Base-by-base conservation (phyloP, 2,797 vertebrate species). In the Galagoides demidoff region DNA sequence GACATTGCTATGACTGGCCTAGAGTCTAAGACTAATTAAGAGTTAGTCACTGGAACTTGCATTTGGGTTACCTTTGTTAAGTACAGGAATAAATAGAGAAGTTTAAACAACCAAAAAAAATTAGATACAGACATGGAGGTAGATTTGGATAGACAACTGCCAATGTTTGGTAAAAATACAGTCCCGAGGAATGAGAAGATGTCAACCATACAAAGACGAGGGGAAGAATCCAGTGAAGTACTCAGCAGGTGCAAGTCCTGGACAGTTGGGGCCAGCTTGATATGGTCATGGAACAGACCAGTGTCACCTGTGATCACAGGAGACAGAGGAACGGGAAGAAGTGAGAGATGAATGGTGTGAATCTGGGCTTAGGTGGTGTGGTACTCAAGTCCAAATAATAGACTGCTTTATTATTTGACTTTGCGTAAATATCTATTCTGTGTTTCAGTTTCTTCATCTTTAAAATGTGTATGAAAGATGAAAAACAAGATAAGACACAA, bases 31-130 rank as follows among this genome's bases (percentile, higher is more conserved):
- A 73, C 8, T 88, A 52, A 83, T 92, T 34, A 78, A 88, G n/a
- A 85, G 45, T 87, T 66, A 39, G 29, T 43, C 4, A 6, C 43
- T 37, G 39, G 43, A 49, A 3, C 29, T 82, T 77, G 57, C 31
- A 11, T 90, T 95, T 94, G 57, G 20, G 29, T 88, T 13, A 16
- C 11, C 68, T 83, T 93, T 71, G 9, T 81, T 86, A 89, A 88
- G 16, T 49, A 64, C 3, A 34, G 92, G 37, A 66, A 85, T 1
- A 4, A 20, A 45, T 68, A 71, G 37, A 70, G 20, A 87, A 92
- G 29, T 7, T 57, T 85, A 70, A 92, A 34, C 23, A 90, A 70
- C 0, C 0, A 85, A 82, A 68, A 68, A 82, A 82, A 45, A 29
- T 49, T 57, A 63, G n/a, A 34, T 34, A 39, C 7, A 52, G 63